Percentiles rank a stretch among this genome's conserved stretches.
These are phyloP conservation scores for Poecilia picta DNA, from an alignment of 2,797 vertebrate species.

Conservation along the genomic window DNA sequence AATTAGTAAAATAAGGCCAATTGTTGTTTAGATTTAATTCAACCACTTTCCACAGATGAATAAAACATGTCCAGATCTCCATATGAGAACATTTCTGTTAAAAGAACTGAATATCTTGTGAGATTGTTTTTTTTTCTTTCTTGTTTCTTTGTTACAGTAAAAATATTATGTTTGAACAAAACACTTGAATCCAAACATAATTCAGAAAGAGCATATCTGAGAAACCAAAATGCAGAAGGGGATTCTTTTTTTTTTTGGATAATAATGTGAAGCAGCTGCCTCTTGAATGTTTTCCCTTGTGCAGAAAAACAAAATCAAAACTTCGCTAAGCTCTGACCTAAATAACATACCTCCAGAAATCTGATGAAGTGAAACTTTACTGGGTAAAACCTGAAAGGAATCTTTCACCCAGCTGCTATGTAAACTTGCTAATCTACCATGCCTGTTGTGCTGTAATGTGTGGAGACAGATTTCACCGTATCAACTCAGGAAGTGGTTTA, in stretches of 20 bases:
- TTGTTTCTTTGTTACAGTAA: not conserved
- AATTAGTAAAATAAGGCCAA: not conserved
- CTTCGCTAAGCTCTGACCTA: constrained; percentile 20
- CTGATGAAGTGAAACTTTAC: not conserved
- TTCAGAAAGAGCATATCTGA: not conserved
- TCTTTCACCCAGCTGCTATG: not conserved
- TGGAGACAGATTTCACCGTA: not conserved
- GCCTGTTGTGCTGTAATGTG: not conserved
- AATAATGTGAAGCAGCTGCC: constrained; percentile 6
- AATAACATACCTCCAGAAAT: constrained; percentile 11
- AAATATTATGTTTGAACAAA: not conserved
- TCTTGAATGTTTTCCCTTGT: not conserved
- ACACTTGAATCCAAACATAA: not conserved
- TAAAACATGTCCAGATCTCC: not conserved
- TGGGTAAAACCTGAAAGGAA: not conserved
- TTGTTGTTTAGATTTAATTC: not conserved
- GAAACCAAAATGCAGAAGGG: not conserved
- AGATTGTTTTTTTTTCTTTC: no score
- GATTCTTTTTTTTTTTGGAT: not conserved
- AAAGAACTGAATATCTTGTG: not conserved
- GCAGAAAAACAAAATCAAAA: constrained; percentile 6
- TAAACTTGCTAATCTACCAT: not conserved
- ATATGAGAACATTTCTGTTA: not conserved
- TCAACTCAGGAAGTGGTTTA: not conserved
- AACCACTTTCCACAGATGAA: not conserved